Conservation (phyloP, 2,888 invertebrate species). For the Agriopis leucophaearia region DNA sequence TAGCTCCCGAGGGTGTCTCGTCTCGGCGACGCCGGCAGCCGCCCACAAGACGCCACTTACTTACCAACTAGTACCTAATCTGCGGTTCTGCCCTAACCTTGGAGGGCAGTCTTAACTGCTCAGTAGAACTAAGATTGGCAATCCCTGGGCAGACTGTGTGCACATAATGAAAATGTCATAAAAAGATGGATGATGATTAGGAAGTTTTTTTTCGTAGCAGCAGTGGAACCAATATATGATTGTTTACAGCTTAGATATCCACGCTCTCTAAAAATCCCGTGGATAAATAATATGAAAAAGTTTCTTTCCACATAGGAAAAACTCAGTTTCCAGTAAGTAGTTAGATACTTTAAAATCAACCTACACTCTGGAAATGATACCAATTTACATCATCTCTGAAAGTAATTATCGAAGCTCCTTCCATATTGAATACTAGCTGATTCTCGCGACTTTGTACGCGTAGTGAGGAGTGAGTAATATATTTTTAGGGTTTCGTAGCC, state of each 20-base stretch:
- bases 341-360: background rate
- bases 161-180: background rate
- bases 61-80: background rate
- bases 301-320: background rate
- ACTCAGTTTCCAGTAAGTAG: background rate
- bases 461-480: too few species aligned
- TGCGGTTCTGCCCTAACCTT: conserved; percentile 19
- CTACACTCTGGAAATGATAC: background rate
- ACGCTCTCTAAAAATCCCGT: background rate
- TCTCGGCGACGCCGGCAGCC: conserved; percentile 24
- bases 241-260: background rate
- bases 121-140: background rate
- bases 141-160: background rate
- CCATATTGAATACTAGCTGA: background rate
- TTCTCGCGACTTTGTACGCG: too few species aligned
- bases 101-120: conserved; percentile 11
- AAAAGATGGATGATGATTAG: background rate
- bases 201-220: too few species aligned
- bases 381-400: background rate
- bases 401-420: background rate
- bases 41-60: conserved; percentile 28
- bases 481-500: too few species aligned
- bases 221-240: too few species aligned
- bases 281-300: too few species aligned
- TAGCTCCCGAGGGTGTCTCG: conserved; percentile 29